Conservation (phyloP, 2,113 vertebrate species). For the Abramis brama region DNA sequence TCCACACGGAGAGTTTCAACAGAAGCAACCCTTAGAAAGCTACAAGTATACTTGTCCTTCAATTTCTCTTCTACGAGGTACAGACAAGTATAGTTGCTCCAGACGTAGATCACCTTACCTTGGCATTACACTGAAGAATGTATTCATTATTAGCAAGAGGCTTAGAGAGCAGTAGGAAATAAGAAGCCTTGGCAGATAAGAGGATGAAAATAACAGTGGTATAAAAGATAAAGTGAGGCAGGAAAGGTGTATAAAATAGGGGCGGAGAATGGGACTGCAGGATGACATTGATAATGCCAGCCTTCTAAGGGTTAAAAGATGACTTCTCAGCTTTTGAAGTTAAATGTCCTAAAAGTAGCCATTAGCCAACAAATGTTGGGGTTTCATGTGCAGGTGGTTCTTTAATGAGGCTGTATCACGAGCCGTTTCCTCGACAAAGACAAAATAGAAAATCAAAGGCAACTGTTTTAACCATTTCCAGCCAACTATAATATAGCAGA, state of each 20-base stretch:
- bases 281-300: slow-evolving; percentile 60
- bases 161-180: slow-evolving; percentile 38
- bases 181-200: not conserved
- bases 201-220: slow-evolving; percentile 17
- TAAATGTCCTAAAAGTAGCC: not conserved
- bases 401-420: not conserved
- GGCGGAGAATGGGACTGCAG: slow-evolving; percentile 31
- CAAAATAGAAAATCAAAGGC: slow-evolving; percentile 16
- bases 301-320: slow-evolving; percentile 74
- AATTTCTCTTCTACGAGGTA: slow-evolving; percentile 42
- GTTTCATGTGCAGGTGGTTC: not conserved
- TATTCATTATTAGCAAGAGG: slow-evolving; percentile 35
- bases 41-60: slow-evolving; percentile 64
- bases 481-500: slow-evolving; percentile 47
- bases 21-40: slow-evolving; percentile 71
- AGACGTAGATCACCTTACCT: slow-evolving; percentile 62
- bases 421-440: slow-evolving; percentile 34
- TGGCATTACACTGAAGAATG: slow-evolving; percentile 38
- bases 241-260: not conserved
- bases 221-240: slow-evolving; percentile 15
- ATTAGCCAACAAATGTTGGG: slow-evolving; percentile 16
- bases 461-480: slow-evolving; percentile 66
- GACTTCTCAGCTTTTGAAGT: slow-evolving; percentile 57
- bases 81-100: slow-evolving; percentile 65
- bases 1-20: not conserved